Evolutionary conservation across 2,888 invertebrate species (phyloP).

Genomic region (Drosophila anomelani): DNA sequence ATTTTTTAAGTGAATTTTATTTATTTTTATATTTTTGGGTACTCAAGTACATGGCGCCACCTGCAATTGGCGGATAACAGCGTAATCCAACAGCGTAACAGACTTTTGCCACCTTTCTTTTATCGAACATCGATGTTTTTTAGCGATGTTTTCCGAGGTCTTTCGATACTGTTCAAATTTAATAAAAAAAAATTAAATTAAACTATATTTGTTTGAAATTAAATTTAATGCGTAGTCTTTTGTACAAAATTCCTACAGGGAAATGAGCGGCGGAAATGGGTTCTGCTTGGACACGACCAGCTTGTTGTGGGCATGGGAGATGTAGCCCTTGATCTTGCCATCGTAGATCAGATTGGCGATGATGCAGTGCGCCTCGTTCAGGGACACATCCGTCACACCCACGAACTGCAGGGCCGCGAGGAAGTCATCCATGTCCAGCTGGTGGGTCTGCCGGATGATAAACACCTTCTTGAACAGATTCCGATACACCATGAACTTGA

Average conservation of each 20-base stretch:
- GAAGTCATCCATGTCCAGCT: slow-evolving; percentile 94
- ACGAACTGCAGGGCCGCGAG: slow-evolving; percentile 92
- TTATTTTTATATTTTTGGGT: too few species aligned
- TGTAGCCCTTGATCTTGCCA: slow-evolving; percentile 99
- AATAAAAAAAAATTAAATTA: not conserved
- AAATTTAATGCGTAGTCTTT: not conserved
- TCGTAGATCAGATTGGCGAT: slow-evolving; percentile 98
- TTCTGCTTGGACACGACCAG: slow-evolving; percentile 98
- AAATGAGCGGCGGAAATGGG: slow-evolving; percentile 94
- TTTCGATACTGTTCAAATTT: not conserved
- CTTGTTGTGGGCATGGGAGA: slow-evolving; percentile 98
- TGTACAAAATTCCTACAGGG: slow-evolving; percentile 84
- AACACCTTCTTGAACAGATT: slow-evolving; percentile 97
- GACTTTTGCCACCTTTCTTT: too few species aligned
- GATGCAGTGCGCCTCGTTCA: slow-evolving; percentile 98
- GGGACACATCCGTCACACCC: slow-evolving; percentile 93
- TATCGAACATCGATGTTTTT: too few species aligned
- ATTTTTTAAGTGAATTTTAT: too few species aligned
- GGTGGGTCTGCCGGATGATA: slow-evolving; percentile 91
- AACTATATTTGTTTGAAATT: not conserved
- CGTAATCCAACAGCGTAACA: too few species aligned
- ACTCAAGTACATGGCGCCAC: too few species aligned
- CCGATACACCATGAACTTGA: slow-evolving; percentile 97
- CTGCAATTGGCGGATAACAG: too few species aligned
- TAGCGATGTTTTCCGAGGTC: too few species aligned